Conservation (phyloP, 2,113 vertebrate genomes). For the Gnathonemus longibarbis region DNA sequence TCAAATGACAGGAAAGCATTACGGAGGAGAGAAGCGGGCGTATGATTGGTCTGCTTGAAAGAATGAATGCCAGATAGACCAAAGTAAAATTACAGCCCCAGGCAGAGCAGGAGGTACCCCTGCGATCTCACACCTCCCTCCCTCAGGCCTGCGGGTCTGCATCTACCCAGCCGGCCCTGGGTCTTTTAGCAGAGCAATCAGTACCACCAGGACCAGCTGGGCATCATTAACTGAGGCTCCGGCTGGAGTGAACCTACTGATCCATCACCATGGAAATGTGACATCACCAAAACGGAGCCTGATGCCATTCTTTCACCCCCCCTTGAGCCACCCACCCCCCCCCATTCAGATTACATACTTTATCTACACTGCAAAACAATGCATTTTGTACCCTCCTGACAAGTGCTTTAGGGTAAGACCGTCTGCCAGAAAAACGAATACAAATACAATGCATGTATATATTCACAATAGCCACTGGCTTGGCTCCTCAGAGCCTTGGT, state of each 20-base stretch:
- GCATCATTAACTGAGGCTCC: not conserved
- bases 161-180: not conserved
- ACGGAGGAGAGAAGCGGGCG: not conserved
- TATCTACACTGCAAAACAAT: not conserved
- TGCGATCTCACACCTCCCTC: not conserved
- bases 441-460: not conserved
- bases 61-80: not conserved
- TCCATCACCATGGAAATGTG: not conserved
- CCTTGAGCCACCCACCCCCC: not conserved
- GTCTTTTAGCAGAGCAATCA: not conserved
- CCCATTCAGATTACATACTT: not conserved
- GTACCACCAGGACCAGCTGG: not conserved
- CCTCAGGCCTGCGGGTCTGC: not conserved
- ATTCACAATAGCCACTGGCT: not conserved
- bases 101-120: not conserved
- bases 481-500: not conserved
- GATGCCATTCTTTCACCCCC: not conserved
- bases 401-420: not conserved
- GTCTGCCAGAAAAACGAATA: not conserved
- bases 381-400: not conserved
- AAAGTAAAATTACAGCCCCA: not conserved
- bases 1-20: not conserved
- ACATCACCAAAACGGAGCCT: not conserved
- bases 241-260: not conserved
- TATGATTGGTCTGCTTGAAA: not conserved